Conservation (phyloP, 2,113 vertebrate species). For the Vidua macroura region DNA sequence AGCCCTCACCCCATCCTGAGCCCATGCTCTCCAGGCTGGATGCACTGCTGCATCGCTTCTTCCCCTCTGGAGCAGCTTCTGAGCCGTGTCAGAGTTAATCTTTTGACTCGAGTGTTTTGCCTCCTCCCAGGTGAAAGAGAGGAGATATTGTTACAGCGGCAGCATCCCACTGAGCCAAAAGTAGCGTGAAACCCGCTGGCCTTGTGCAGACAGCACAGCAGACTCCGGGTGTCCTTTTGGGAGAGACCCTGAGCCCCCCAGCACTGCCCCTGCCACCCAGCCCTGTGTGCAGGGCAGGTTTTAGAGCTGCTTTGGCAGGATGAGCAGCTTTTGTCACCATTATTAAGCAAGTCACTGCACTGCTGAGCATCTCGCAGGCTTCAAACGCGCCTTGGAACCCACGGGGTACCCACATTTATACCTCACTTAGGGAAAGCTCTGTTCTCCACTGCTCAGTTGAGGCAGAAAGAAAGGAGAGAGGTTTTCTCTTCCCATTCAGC, state of each 20-base stretch:
- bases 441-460: not conserved
- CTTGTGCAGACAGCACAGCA: not conserved
- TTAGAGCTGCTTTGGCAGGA: not conserved
- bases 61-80: not conserved
- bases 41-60: not conserved
- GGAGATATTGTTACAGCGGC: not conserved
- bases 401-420: not conserved
- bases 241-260: not conserved
- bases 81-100: not conserved
- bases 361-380: not conserved
- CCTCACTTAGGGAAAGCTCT: not conserved
- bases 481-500: not conserved
- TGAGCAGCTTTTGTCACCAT: not conserved
- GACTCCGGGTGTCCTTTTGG: not conserved
- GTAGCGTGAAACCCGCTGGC: not conserved
- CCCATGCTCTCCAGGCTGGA: not conserved
- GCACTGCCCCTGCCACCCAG: not conserved
- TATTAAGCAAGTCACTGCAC: not conserved
- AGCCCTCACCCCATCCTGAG: not conserved
- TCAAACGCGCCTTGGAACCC: rapidly evolving
- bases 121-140: not conserved
- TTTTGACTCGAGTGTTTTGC: not conserved
- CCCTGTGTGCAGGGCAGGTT: not conserved
- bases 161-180: not conserved
- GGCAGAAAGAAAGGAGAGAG: not conserved